Evolutionary conservation across 2,888 invertebrate genomes (phyloP), one percentile per base, ranked within the genome.

Genomic region (Cylloceria caligata): DNA sequence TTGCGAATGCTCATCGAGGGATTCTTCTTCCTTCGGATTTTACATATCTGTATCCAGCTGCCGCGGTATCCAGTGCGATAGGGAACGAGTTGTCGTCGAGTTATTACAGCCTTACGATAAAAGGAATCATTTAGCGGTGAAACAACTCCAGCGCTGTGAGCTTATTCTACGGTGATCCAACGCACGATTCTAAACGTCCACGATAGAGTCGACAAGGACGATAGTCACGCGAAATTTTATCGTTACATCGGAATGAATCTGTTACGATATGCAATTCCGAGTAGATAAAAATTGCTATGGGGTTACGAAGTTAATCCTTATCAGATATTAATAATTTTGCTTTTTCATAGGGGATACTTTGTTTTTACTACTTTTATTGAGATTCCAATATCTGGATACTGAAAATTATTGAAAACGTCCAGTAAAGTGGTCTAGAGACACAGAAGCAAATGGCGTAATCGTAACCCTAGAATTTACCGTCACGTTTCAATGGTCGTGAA

Each of bases 41-140:
- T 42, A 11, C 3, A 34, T 64, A 52, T 39, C 47, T 16, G 21
- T 45, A 30, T 45, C 45, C 52, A 64, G 69, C 27, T 55, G 49
- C 57, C 49, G 30, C 49, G 30, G 55, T 34, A 42, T 11, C n/a
- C 24, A 3, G n/a, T n/a, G 39, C 57, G 42, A 60, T 42, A 34
- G 65, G 36, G 36, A 79, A 71, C 75, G 60, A 60, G 65, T 52
- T 62, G 52, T 55, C 67, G 21, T 16, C 77, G 67, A 30, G 16
- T 75, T 71, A 73, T 75, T 80, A 76, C 68, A 49, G 52, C 24
- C 11, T n/a, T 39, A 21, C 36, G 80, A 80, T 80, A 42, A n/a
- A n/a, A n/a, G n/a, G n/a, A n/a, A 77, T 82, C 64, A 74, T 65
- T 49, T 57, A 69, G 27, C 64, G 47, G 34, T 62, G 34, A 45